These are phyloP conservation scores for Rhincodon typus DNA, from an alignment of 2,797 vertebrate species.

Conservation along the genomic window DNA sequence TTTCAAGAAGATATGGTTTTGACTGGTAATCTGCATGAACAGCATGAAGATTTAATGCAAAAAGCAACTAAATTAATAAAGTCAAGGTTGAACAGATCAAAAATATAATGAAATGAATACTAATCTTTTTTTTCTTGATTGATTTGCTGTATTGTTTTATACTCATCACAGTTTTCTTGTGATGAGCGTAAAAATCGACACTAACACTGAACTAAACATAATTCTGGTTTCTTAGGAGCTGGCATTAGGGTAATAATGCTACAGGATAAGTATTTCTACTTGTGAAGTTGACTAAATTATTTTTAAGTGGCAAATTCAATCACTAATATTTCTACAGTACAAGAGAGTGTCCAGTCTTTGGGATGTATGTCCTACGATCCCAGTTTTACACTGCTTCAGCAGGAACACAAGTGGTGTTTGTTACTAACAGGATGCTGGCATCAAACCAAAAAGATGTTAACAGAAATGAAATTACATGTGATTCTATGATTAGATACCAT, in stretches of 20 bases:
- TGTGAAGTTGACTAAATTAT: background rate
- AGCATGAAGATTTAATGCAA: slow-evolving; percentile 50
- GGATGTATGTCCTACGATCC: too few relatives aligned
- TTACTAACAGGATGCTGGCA: too few relatives aligned
- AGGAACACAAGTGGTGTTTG: too few relatives aligned
- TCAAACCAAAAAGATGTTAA: too few relatives aligned
- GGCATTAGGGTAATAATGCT: background rate
- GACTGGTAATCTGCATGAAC: slow-evolving; percentile 62
- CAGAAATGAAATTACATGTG: too few relatives aligned
- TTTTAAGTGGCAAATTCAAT: background rate
- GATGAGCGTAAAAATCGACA: background rate
- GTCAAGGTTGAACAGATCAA: slow-evolving; percentile 46
- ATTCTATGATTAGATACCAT: too few relatives aligned
- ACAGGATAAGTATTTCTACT: background rate
- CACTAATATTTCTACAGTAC: background rate
- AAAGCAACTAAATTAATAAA: slow-evolving; percentile 42
- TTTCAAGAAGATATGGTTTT: slow-evolving; percentile 59
- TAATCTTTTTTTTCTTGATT: background rate
- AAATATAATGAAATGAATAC: background rate
- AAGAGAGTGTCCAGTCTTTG: too few relatives aligned
- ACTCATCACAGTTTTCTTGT: background rate
- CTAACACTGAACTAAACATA: background rate
- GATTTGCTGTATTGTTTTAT: background rate
- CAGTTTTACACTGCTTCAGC: too few relatives aligned
- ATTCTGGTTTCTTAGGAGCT: background rate